A percentile compares a stretch with the other conserved stretches of the same genome.
phyloP scores from a whole-genome alignment of 2,797 vertebrate genomes.

The Rhyacichthys aspro region DNA sequence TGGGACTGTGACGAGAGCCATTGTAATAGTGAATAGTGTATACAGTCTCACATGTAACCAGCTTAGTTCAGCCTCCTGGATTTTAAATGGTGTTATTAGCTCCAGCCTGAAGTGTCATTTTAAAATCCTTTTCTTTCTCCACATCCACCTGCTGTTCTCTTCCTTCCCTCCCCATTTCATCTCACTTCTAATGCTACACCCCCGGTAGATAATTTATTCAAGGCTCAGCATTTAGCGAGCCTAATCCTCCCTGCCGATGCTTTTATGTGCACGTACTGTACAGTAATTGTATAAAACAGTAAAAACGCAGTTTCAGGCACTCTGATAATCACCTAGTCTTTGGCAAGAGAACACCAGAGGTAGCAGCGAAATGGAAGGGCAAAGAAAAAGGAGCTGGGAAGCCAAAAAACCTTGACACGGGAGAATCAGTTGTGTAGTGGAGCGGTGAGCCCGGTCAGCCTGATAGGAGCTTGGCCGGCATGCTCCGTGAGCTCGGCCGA shows the following conservation, averaged over 20 bases:
- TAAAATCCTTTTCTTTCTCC: conserved; percentile 13
- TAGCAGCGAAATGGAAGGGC: conserved; percentile 27
- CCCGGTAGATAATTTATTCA: conserved; percentile 68
- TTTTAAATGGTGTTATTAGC: conserved; percentile 5
- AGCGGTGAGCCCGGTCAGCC: conserved; percentile 77
- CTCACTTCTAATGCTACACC: conserved; percentile 23
- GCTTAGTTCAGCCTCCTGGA: neutral
- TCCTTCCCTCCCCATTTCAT: neutral
- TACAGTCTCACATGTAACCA: too few relatives aligned
- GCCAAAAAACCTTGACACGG: conserved; percentile 62
- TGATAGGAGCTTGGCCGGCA: conserved; percentile 73
- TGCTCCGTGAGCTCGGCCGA: conserved; percentile 75
- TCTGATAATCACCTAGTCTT: conserved; percentile 75
- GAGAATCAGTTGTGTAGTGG: conserved; percentile 70
- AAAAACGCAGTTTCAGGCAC: conserved; percentile 68
- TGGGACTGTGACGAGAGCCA: too few relatives aligned
- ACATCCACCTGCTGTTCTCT: conserved; percentile 19
- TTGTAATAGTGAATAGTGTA: too few relatives aligned
- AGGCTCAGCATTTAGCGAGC: conserved; percentile 69
- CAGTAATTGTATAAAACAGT: conserved; percentile 73
- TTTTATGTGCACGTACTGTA: conserved; percentile 65
- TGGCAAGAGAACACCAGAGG: conserved; percentile 52
- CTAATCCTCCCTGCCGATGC: conserved; percentile 68
- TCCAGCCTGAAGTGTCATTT: conserved; percentile 23
- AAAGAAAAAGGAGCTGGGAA: conserved; percentile 19